These are phyloP conservation scores for Actinemys pallida DNA, from an alignment of 2,113 vertebrate species.

Conservation along the genomic window DNA sequence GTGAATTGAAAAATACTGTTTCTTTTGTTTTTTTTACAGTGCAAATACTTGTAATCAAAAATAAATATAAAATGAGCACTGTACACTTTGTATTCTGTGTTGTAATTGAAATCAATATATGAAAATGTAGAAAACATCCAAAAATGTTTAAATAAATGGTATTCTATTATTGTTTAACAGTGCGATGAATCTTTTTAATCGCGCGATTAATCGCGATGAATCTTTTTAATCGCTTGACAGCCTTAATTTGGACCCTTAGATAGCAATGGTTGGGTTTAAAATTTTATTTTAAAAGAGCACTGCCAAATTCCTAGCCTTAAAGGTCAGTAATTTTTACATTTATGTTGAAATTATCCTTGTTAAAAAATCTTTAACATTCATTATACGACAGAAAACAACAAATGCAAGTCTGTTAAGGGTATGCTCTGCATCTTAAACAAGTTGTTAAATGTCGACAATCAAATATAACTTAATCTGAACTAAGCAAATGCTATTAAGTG, in stretches of 20 bases:
- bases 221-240: too few species aligned
- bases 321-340: neutral
- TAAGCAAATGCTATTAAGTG: constrained; percentile 14
- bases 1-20: too few species aligned
- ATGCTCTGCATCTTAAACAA: neutral
- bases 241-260: neutral
- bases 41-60: too few species aligned
- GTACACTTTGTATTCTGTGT: too few species aligned
- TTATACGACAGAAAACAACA: neutral
- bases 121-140: too few species aligned
- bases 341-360: neutral
- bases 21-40: too few species aligned
- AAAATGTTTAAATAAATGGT: too few species aligned
- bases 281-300: neutral
- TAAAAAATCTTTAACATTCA: neutral
- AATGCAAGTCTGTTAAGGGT: neutral
- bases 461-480: constrained; percentile 20
- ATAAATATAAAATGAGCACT: too few species aligned
- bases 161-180: too few species aligned
- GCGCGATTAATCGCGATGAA: too few species aligned
- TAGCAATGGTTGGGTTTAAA: neutral
- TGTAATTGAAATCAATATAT: too few species aligned
- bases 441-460: constrained; percentile 10
- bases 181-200: too few species aligned
- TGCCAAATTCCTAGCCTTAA: neutral